Percentiles rank a stretch among this genome's conserved stretches.
These are phyloP conservation scores for Halichoeres trimaculatus DNA, from an alignment of 2,113 vertebrate genomes.

Conservation along the genomic window DNA sequence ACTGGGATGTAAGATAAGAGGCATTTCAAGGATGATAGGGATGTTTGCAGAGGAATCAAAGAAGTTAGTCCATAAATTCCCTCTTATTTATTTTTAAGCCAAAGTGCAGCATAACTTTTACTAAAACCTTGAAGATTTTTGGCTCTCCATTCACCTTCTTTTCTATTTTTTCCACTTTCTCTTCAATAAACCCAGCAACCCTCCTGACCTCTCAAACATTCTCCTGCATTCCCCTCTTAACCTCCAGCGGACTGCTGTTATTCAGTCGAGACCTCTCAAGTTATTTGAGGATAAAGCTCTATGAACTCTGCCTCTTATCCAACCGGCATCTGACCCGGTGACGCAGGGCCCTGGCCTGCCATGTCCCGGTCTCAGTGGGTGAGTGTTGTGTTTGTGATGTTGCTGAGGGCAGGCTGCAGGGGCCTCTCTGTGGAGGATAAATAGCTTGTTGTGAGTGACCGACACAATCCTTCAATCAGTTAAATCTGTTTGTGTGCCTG, in stretches of 20 bases:
- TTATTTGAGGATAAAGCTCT: constrained; percentile 17
- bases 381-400: constrained; percentile 22
- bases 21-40: no score
- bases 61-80: no score
- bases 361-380: constrained; percentile 1
- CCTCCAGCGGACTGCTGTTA: constrained; percentile 6
- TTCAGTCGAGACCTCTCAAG: constrained; percentile 5
- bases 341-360: constrained; percentile 7
- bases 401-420: constrained; percentile 17
- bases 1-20: no score
- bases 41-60: no score
- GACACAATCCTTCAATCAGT: constrained; percentile 52
- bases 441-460: constrained; percentile 44
- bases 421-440: constrained; percentile 26
- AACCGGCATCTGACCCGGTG: constrained; percentile 11
- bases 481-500: constrained; percentile 55
- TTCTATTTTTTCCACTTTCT: neutral
- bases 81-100: neutral
- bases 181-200: constrained; percentile 16
- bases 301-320: neutral
- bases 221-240: neutral
- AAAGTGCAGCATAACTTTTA: neutral
- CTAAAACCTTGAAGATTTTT: neutral
- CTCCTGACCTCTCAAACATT: constrained; percentile 4
- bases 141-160: neutral